Evolutionary conservation across 2,113 vertebrate genomes (phyloP), one percentile per base, ranked within the genome.

Genomic region (Lagopus leucura): DNA sequence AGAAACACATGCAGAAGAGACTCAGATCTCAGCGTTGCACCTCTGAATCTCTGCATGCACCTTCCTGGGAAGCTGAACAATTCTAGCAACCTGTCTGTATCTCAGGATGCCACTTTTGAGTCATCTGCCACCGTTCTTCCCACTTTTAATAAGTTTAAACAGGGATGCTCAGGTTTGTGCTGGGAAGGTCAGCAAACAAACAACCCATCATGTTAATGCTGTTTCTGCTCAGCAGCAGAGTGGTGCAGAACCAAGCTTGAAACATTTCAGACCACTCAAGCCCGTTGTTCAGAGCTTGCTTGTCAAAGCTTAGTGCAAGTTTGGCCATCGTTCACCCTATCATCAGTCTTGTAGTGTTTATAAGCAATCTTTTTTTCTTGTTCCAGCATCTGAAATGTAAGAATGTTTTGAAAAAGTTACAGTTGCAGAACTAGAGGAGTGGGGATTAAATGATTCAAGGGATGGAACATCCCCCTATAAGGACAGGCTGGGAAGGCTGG

Each of bases 21-120:
- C 52, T 13, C 8, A 47, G 32, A 52, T 28, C 7, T 47, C 58
- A 32, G 50, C 1, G 16, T 4, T 1, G 0, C 13, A 21, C 25
- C 40, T 54, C 4, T 27, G 12, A 42, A 19, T 34, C 11, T 28
- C 50, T 67, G 3, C 21, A 17, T 0, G 2, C 18, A 28, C 15
- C 8, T 6, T 27, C 24, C 45, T 30, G 43, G 25, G 32, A 60
- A 71, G 17, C 24, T 30, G 78, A 34, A 45, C 30, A 6, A 15
- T 10, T 38, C 52, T 3, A 6, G 32, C 11, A 19, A 12, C 19
- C 8, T 45, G 8, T 50, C 50, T 45, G 10, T 40, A n/a, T 43
- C 72, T 82, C 45, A 65, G 34, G 17, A 13, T 28, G 40, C 14
- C 12, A 7, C 34, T 61, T 24, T 42, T 70, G 4, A 45, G 63